A percentile compares a stretch with the other conserved stretches of the same genome.
These are phyloP conservation scores for Beris morrisii DNA, from an alignment of 2,888 invertebrate species.

Conservation along the genomic window DNA sequence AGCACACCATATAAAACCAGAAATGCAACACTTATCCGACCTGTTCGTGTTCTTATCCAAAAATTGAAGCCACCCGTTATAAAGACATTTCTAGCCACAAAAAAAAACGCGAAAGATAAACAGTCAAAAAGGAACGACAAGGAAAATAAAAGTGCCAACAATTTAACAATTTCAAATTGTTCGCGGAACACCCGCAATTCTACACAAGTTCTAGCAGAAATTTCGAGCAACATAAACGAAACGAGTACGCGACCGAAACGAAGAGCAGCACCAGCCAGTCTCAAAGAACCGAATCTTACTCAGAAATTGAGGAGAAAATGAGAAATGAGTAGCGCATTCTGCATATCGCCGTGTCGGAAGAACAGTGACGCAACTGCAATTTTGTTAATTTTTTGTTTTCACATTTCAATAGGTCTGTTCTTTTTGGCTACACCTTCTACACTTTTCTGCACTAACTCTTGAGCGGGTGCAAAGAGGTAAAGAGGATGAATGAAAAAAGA, in stretches of 20 bases:
- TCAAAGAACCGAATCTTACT: constrained; percentile 6
- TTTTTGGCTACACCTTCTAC: too few species aligned
- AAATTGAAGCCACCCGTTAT: background rate
- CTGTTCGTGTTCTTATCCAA: background rate
- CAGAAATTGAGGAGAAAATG: constrained; percentile 2
- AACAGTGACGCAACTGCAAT: too few species aligned
- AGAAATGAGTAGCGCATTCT: too few species aligned
- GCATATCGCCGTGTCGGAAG: too few species aligned
- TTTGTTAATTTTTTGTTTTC: too few species aligned
- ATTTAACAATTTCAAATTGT: too few species aligned
- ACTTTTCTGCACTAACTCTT: too few species aligned
- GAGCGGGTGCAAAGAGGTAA: too few species aligned
- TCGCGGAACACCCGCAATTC: background rate
- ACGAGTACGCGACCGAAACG: constrained; percentile 7
- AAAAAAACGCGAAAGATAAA: background rate
- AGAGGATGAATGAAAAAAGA: too few species aligned
- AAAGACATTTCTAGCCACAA: background rate
- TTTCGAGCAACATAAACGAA: background rate
- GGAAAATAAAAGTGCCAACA: too few species aligned
- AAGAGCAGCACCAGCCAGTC: constrained; percentile 1
- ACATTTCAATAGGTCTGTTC: too few species aligned
- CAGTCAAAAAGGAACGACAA: too few species aligned
- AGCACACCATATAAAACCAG: constrained; percentile 10
- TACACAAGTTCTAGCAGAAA: background rate
- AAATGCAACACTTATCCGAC: background rate